Conservation (phyloP, 2,113 vertebrate genomes). For the Rana temporaria region DNA sequence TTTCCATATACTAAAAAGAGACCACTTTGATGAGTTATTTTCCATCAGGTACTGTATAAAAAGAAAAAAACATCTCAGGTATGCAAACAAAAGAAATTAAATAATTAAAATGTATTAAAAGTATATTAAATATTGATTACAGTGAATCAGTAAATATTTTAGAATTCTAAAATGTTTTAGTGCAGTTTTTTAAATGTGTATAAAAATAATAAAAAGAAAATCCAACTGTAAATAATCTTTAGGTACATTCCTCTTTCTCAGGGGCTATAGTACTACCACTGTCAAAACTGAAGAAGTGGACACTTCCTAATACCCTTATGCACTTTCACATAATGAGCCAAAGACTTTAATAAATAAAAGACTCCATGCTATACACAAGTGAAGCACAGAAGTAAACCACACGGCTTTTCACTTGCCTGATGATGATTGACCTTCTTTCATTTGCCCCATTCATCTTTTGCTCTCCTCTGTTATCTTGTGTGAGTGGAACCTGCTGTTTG, state of each 20-base stretch:
- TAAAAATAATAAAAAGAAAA: no score
- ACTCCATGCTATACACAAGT: constrained; percentile 20
- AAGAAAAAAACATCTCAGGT: no score
- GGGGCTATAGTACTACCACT: not conserved
- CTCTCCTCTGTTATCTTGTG: constrained; percentile 42
- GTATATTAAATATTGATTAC: no score
- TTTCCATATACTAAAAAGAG: no score
- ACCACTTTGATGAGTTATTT: no score
- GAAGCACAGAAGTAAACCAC: constrained; percentile 36
- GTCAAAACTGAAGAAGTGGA: constrained; percentile 31
- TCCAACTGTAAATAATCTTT: not conserved
- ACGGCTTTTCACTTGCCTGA: constrained; percentile 14
- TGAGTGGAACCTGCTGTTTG: constrained; percentile 55
- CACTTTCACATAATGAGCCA: constrained; percentile 40
- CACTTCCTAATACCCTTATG: constrained; percentile 40
- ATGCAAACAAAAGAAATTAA: no score
- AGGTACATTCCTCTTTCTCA: not conserved
- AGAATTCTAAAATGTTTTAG: no score
- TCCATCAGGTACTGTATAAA: no score
- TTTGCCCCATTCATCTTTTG: constrained; percentile 38
- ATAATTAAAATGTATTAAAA: no score
- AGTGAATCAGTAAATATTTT: no score
- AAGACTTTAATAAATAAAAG: constrained; percentile 48
- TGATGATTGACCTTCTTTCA: constrained; percentile 51
- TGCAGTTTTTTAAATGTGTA: no score